Evolutionary conservation across 2,888 invertebrate genomes (phyloP).

Genomic region (Cheilosia grossa): DNA sequence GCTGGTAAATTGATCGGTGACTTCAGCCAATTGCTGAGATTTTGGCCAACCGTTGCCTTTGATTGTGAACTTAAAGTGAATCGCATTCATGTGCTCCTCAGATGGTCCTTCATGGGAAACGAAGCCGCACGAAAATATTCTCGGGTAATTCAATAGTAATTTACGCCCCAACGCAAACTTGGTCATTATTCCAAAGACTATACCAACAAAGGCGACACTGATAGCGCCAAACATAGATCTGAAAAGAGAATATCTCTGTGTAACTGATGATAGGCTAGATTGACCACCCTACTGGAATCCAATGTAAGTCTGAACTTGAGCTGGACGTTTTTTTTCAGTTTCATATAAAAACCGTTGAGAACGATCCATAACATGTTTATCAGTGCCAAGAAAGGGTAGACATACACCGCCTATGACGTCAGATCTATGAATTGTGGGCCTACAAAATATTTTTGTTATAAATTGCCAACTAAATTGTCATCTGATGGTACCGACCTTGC

Average conservation of each 20-base stretch:
- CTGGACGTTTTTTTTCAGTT: constrained; percentile 88
- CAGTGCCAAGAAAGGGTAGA: constrained; percentile 92
- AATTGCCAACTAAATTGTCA: too few species aligned
- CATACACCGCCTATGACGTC: constrained; percentile 85
- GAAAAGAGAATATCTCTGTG: constrained; percentile 38
- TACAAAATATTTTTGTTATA: constrained; percentile 75
- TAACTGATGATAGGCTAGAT: neutral
- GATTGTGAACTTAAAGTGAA: constrained; percentile 88
- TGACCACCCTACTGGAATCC: constrained; percentile 81
- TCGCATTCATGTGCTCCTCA: constrained; percentile 85
- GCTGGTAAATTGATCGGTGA: constrained; percentile 82
- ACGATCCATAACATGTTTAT: constrained; percentile 91
- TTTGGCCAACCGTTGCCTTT: constrained; percentile 91
- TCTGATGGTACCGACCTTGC: constrained; percentile 78
- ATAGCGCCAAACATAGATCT: constrained; percentile 85
- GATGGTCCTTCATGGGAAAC: constrained; percentile 88
- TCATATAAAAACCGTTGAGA: constrained; percentile 91
- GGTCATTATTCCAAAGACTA: constrained; percentile 86
- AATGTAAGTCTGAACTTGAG: constrained; percentile 91
- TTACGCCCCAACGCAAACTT: constrained; percentile 86
- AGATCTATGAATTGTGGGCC: constrained; percentile 84
- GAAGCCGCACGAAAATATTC: constrained; percentile 88
- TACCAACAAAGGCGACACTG: constrained; percentile 84
- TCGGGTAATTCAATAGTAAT: constrained; percentile 88
- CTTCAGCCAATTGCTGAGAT: constrained; percentile 85